Evolutionary conservation across 37 sponge, comb jelly and placozoan genomes (phyloP).

Genomic region (Halisarca cf. caerulea): DNA sequence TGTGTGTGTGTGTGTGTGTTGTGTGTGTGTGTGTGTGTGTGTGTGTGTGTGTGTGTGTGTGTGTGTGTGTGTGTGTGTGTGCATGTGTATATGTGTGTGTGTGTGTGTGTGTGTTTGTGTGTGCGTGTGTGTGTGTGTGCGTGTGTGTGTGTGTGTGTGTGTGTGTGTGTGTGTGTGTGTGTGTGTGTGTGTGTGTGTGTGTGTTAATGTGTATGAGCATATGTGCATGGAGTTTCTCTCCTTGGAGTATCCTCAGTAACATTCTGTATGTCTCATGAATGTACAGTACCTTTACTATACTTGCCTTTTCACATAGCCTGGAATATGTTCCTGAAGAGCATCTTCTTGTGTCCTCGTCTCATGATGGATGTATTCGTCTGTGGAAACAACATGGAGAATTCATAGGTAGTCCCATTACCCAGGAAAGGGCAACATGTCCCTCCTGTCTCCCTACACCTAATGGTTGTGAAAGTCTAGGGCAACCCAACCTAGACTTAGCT

Average conservation of each 20-base stretch:
- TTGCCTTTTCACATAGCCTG: slow-evolving; percentile 32
- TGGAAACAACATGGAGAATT: slow-evolving; percentile 73
- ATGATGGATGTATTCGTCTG: slow-evolving; percentile 60
- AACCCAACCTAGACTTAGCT: too few relatives aligned
- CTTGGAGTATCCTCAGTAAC: too few relatives aligned
- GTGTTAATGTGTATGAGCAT: too few relatives aligned
- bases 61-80: slow-evolving; percentile 21
- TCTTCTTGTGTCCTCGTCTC: slow-evolving; percentile 45
- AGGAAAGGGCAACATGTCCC: too few relatives aligned
- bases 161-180: too few relatives aligned
- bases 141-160: too few relatives aligned
- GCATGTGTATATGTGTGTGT: not conserved
- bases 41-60: not conserved
- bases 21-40: not conserved
- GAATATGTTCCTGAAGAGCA: slow-evolving; percentile 41
- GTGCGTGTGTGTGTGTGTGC: too few relatives aligned
- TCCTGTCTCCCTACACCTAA: too few relatives aligned
- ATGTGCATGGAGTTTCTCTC: too few relatives aligned
- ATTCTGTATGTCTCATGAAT: not conserved
- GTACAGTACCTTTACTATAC: too few relatives aligned
- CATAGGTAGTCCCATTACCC: slow-evolving; percentile 71
- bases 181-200: too few relatives aligned
- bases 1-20: not conserved
- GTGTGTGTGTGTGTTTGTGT: not conserved
- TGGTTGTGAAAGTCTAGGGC: too few relatives aligned